A percentile compares a stretch with the other conserved stretches of the same genome.
Evolutionary conservation across 1,140 invertebrate species (phyloP).

Genomic region (Danaus melanippus): DNA sequence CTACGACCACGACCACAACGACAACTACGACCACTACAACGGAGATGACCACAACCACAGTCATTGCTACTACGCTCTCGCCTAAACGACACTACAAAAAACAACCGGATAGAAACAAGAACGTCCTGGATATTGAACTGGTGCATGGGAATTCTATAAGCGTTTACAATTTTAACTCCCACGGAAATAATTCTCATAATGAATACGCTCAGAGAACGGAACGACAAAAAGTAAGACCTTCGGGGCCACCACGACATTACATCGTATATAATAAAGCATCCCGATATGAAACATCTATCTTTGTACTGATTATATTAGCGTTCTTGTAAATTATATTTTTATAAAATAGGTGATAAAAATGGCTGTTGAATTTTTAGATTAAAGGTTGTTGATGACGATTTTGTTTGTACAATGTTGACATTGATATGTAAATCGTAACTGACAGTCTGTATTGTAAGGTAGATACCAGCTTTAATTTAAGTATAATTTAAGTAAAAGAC

Average conservation of each 20-base stretch:
- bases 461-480: constrained; percentile 39
- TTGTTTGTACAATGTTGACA: constrained; percentile 44
- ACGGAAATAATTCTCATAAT: constrained; percentile 46
- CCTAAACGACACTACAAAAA: constrained; percentile 55
- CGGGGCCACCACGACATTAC: constrained; percentile 47
- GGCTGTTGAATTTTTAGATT: constrained; percentile 62
- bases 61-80: constrained; percentile 36
- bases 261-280: constrained; percentile 38
- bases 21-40: constrained; percentile 56
- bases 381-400: constrained; percentile 57
- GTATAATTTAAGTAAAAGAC: constrained; percentile 32
- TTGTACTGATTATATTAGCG: constrained; percentile 18
- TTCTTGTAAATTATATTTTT: constrained; percentile 26
- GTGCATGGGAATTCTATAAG: constrained; percentile 42
- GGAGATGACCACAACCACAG: constrained; percentile 32
- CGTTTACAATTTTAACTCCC: constrained; percentile 45
- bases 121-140: constrained; percentile 47
- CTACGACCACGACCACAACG: constrained; percentile 52
- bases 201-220: constrained; percentile 56
- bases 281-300: constrained; percentile 11
- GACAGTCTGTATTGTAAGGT: constrained; percentile 20
- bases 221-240: constrained; percentile 55
- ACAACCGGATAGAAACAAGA: constrained; percentile 45
- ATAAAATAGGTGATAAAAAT: constrained; percentile 49
- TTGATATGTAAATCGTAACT: constrained; percentile 43